Conservation (phyloP, 1,140 invertebrate species). For the Bombus balteatus region DNA sequence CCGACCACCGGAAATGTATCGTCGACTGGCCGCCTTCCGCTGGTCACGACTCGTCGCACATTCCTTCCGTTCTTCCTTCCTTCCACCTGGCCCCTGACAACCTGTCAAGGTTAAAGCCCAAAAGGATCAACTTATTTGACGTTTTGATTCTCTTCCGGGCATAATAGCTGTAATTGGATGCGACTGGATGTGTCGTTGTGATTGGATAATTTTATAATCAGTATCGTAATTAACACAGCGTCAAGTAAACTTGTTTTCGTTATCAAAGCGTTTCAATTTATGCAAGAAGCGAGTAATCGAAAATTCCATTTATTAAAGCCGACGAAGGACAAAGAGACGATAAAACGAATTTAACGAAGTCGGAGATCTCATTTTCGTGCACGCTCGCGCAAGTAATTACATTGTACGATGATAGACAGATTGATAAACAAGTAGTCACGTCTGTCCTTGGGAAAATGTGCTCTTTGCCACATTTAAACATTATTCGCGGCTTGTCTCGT, state of each 20-base stretch:
- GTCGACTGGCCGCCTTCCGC: conserved; percentile 73
- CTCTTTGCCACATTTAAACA: conserved; percentile 26
- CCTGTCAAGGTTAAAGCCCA: neutral
- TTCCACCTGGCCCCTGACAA: conserved; percentile 24
- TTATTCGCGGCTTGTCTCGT: too few species aligned
- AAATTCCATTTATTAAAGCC: conserved; percentile 26
- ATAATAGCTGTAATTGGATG: neutral
- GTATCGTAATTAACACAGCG: neutral
- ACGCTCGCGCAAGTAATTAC: conserved; percentile 7
- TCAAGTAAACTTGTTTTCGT: neutral
- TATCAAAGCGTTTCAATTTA: neutral
- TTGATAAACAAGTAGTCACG: conserved; percentile 7
- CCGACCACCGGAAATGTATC: conserved; percentile 74
- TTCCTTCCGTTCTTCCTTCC: conserved; percentile 61
- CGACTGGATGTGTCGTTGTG: too few species aligned
- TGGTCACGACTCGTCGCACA: conserved; percentile 73
- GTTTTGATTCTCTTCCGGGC: neutral
- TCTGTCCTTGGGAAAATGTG: neutral
- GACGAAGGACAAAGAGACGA: conserved; percentile 7
- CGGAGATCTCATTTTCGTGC: neutral
- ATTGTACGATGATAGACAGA: conserved; percentile 1
- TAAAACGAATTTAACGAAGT: conserved; percentile 26
- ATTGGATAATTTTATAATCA: neutral
- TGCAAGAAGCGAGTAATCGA: neutral
- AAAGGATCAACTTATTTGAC: neutral